These are phyloP conservation scores for Enteromius thamalakanensis DNA, from an alignment of 2,797 vertebrate species.

Conservation along the genomic window DNA sequence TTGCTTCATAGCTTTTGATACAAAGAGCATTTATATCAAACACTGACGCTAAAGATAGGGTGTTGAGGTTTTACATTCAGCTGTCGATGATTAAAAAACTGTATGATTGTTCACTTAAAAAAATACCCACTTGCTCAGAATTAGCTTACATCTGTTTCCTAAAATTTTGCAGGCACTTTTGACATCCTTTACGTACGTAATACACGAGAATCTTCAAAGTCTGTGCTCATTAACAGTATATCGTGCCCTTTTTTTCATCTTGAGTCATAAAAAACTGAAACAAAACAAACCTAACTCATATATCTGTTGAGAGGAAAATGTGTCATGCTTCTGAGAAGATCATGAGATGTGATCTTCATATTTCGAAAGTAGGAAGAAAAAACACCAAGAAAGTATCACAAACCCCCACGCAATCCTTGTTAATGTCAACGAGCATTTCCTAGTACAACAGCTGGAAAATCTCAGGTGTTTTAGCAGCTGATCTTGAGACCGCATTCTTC, in stretches of 20 bases:
- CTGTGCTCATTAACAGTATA: conserved; percentile 37
- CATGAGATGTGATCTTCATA: conserved; percentile 57
- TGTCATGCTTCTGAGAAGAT: conserved; percentile 63
- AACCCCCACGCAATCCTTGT: conserved; percentile 43
- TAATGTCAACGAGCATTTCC: conserved; percentile 43
- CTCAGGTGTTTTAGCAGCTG: conserved; percentile 39
- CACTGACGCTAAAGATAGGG: background rate
- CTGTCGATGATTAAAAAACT: conserved; percentile 16
- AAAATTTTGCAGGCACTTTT: conserved; percentile 26
- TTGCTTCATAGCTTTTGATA: conserved; percentile 2
- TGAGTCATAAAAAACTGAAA: conserved; percentile 60
- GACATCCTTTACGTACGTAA: conserved; percentile 34
- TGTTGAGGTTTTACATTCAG: conserved; percentile 41
- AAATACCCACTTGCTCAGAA: conserved; percentile 18
- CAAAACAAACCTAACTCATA: conserved; percentile 58
- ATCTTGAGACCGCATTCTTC: conserved; percentile 9
- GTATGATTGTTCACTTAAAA: background rate
- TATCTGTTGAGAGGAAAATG: conserved; percentile 60
- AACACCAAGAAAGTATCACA: conserved; percentile 50
- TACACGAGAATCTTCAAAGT: conserved; percentile 49
- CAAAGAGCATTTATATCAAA: background rate
- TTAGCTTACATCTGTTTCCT: conserved; percentile 38
- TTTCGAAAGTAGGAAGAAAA: conserved; percentile 46
- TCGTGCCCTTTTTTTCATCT: conserved; percentile 49
- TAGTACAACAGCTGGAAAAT: conserved; percentile 44